Evolutionary conservation across 37 sponge, comb jelly and placozoan species (phyloP).

Genomic region (Cladorhizidae sp.): DNA sequence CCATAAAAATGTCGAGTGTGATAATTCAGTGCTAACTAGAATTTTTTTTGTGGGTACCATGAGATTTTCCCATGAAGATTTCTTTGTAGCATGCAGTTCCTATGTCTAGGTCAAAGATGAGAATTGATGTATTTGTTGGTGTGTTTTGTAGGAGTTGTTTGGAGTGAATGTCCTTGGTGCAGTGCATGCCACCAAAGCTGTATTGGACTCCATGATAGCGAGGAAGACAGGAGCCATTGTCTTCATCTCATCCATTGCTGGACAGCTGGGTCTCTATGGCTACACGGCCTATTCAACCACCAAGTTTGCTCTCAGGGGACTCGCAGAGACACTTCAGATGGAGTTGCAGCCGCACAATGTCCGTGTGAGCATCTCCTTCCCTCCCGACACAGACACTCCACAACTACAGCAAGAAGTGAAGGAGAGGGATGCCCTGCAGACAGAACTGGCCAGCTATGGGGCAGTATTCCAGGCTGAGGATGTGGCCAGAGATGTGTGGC

Average conservation of each 20-base stretch:
- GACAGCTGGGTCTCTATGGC: slow-evolving; percentile 93
- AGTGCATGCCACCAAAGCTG: slow-evolving; percentile 73
- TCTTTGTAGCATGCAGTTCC: too few species aligned
- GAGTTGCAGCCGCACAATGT: slow-evolving; percentile 92
- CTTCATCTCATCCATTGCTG: slow-evolving; percentile 94
- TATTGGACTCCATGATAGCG: slow-evolving; percentile 82
- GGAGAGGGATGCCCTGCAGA: slow-evolving; percentile 13
- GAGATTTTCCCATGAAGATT: too few species aligned
- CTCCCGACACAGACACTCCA: slow-evolving; percentile 93
- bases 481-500: slow-evolving; percentile 41
- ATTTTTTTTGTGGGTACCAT: too few species aligned
- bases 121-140: not conserved
- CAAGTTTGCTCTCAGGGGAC: slow-evolving; percentile 92
- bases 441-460: slow-evolving; percentile 23
- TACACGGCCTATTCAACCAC: slow-evolving; percentile 90
- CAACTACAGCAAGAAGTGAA: slow-evolving; percentile 63
- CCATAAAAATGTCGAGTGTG: too few species aligned
- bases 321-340: slow-evolving; percentile 92
- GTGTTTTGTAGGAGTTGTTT: slow-evolving; percentile 41
- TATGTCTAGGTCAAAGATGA: too few species aligned
- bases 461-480: slow-evolving; percentile 37
- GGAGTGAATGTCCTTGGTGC: slow-evolving; percentile 61
- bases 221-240: slow-evolving; percentile 75
- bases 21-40: too few species aligned
- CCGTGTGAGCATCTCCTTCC: slow-evolving; percentile 88